These are phyloP conservation scores for Semnornis frantzii DNA, from an alignment of 2,113 vertebrate species.

Conservation along the genomic window DNA sequence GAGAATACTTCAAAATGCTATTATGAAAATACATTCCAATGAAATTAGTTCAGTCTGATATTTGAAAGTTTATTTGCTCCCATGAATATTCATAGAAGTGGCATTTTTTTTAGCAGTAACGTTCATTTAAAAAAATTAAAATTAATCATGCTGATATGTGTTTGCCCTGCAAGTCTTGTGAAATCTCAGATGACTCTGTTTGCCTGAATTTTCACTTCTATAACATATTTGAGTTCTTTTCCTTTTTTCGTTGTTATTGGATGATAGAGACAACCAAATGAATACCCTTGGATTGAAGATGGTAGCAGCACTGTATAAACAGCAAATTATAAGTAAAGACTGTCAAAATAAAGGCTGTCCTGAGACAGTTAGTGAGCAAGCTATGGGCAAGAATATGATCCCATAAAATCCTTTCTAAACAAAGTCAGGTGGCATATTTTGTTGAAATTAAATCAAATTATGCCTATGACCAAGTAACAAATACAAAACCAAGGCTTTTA, in stretches of 20 bases:
- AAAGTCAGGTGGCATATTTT: not conserved
- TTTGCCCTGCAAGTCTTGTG: slow-evolving; percentile 42
- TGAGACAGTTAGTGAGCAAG: slow-evolving; percentile 22
- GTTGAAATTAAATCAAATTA: not conserved
- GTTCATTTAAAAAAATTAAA: slow-evolving; percentile 19
- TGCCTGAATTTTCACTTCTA: slow-evolving; percentile 11
- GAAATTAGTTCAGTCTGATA: slow-evolving; percentile 12
- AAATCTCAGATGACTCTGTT: slow-evolving; percentile 37
- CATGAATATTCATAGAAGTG: slow-evolving; percentile 51
- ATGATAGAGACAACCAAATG: not conserved
- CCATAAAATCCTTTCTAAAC: not conserved
- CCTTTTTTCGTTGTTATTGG: not conserved
- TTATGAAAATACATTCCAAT: slow-evolving; percentile 47
- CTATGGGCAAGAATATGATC: not conserved
- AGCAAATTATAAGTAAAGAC: slow-evolving; percentile 41
- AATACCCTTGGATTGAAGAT: slow-evolving; percentile 9
- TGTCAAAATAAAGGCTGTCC: not conserved
- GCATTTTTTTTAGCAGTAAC: slow-evolving; percentile 28
- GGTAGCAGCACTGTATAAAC: not conserved
- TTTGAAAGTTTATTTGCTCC: slow-evolving; percentile 41
- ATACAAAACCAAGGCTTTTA: not conserved
- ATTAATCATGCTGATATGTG: slow-evolving; percentile 52
- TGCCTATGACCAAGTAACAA: not conserved
- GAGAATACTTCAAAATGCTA: slow-evolving; percentile 37
- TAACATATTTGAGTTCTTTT: not conserved